Evolutionary conservation across 2,113 vertebrate species (phyloP), one percentile per base, ranked within the genome.

Genomic region (Theropithecus gelada): DNA sequence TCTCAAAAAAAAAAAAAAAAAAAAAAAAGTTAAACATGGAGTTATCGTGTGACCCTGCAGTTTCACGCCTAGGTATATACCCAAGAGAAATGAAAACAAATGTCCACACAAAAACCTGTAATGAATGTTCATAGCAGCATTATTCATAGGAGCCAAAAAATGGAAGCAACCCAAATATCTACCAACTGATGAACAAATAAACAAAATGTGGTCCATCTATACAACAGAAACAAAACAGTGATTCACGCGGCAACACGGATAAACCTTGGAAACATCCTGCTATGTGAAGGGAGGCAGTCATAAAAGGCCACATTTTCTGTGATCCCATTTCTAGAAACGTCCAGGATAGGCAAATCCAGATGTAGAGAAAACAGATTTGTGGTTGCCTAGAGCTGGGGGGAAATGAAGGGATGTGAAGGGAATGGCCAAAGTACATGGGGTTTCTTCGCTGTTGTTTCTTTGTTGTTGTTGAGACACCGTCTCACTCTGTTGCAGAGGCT

Each of bases 351-450:
- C 40, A 40, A 23, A 61, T 43, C 86, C 16, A 20, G 3, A 43
- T 22, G 32, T 27, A n/a, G 30, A 90, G 22, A 61, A 16, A 30
- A 64, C 12, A 66, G 72, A 70, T 10, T 2, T 13, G 27, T 10
- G 48, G n/a, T 4, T 45, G 16, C 22, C 11, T 2, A 13, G 16
- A 80, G 43, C 23, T 76, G 13, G 40, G 25, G 25, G 13, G 11
- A 7, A 6, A n/a, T 12, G 4, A 45, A 66, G 25, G 10, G 43
- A 72, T 1, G 2, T 48, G 32, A 14, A 32, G 23, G 10, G 6
- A 13, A 38, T 22, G 11, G n/a, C 32, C 17, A 4, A 48, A 35
- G 57, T 22, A 0, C 0, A 13, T 2, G 32, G 59, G 59, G 59
- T 27, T 61, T 25, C 59, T 61, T 25, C 5, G 23, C 25, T 59